Base-by-base conservation (phyloP, 2,888 invertebrate genomes). In the Volucella inflata region DNA sequence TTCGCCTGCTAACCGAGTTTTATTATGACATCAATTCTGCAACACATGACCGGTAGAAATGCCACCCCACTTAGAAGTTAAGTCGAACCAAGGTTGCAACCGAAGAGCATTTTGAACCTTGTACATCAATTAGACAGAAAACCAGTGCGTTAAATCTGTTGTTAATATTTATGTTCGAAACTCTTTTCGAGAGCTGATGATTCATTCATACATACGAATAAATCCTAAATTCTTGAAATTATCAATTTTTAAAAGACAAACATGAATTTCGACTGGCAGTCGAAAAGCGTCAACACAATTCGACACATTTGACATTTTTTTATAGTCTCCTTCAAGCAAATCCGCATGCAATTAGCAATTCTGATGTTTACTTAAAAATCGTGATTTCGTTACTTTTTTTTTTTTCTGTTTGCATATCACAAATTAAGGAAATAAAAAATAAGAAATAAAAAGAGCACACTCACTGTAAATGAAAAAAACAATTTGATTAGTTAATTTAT, bases 401-500 rank as follows among this genome's bases (percentile, higher is more conserved):
- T 30, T 30, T 30, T 17, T 40, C 21, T 42, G 17, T 17, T 51
- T 17, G 21, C 21, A 51, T 14, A 42, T 42, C 9, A 17, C 38
- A 17, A 42, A 51, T 9, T 12, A 59, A 40, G 2, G 17, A 59
- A 30, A n/a, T 3, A 44, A 44, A 44, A n/a, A 44, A 44, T 12
- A 44, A n/a, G 1, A 11, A 44, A 1, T 10, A 44, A 8, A 44
- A 44, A 44, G 44, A 44, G 12, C 44, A 11, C 44, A 44, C 12
- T 44, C 44, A 44, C 44, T n/a, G n/a, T 12, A 44, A 44, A 44
- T 12, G 10, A 44, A 44, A 44, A 44, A 40, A 59, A 42, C 59
- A 59, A 59, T 59, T 59, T 59, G 59, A 42, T 59, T 59, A 59
- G 17, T 59, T 59, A 59, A 59, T 16, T 17, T 16, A 59, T 42